Conservation (phyloP, 64 coral and sea anemone genomes). For the Montipora cactus region DNA sequence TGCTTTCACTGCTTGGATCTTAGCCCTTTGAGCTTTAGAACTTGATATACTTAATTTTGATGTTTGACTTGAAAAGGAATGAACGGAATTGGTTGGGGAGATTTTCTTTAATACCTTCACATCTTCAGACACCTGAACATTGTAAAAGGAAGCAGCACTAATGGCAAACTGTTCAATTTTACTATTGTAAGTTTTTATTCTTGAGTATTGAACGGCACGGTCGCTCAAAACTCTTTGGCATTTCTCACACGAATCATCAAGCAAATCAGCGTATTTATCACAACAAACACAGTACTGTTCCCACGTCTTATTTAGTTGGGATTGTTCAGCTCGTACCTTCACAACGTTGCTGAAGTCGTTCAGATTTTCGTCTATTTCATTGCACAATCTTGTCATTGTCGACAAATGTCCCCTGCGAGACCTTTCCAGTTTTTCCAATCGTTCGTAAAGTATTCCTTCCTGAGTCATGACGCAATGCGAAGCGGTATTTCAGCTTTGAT, state of each 20-base stretch:
- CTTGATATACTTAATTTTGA: constrained; percentile 2
- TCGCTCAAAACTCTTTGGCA: not conserved
- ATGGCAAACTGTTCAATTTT: not conserved
- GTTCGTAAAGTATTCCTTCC: too few relatives aligned
- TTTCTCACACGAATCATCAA: too few relatives aligned
- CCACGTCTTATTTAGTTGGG: not conserved
- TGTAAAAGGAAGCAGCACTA: constrained; percentile 13
- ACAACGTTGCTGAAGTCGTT: too few relatives aligned
- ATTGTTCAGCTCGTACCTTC: not conserved
- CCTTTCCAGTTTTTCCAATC: too few relatives aligned
- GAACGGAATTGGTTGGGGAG: not conserved
- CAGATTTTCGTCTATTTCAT: too few relatives aligned
- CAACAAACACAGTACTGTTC: not conserved
- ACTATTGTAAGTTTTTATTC: constrained; percentile 4
- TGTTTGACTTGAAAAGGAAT: not conserved
- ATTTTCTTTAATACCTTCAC: not conserved
- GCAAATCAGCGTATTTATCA: too few relatives aligned
- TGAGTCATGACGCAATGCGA: too few relatives aligned
- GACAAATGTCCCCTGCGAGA: too few relatives aligned
- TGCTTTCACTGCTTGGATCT: not conserved
- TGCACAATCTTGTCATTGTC: too few relatives aligned
- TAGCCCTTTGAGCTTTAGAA: not conserved
- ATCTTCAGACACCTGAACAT: not conserved
- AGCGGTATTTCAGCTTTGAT: too few relatives aligned
- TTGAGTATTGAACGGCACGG: not conserved